Base-by-base conservation (phyloP, 2,888 invertebrate genomes). In the Hermodice carunculata region DNA sequence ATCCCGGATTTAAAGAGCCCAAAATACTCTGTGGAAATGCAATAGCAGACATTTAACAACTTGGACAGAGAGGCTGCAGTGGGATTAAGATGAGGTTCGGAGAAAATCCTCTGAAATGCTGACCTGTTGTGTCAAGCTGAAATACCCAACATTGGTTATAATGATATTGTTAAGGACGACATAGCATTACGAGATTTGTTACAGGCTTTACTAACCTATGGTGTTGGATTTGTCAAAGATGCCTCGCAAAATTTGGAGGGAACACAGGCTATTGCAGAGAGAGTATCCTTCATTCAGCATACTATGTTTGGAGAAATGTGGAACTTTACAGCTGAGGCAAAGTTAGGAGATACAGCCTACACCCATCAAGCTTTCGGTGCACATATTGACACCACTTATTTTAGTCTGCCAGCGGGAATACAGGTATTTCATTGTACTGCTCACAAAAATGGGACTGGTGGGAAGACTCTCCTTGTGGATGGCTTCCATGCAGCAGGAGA, bases 341-440 rank as follows among this genome's bases (percentile, higher is more conserved):
- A 89, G 3, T 90, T 91, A 73, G 89, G 90, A 0, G 94, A 94
- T 77, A 91, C 92, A 0, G 92, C 94, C 0, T 94, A 93, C 77
- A 90, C 91, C 0, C 90, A 89, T 57, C 85, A 90, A 2, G 89
- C 89, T 22, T 86, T 94, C 0, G 91, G 91, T 2, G 88, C 91
- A 0, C 94, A 94, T 78, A 93, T 91, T 2, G 94, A 94, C 79
- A 92, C 90, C 60, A 93, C 93, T 0, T 94, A 94, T 78, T 92
- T 92, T 73, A 89, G 89, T 57, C 91, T 92, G 81, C 90, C 93
- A 0, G 90, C 91, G 52, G 93, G 93, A 4, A 78, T 90, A 32
- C 89, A 90, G 83, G 88, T 90, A 54, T 65, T 69, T 59, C 72
- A 70, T 48, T 65, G 67, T 32, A n/a, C n/a, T n/a, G 31, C 70